Evolutionary conservation across 1,140 invertebrate species (phyloP), one percentile per base, ranked within the genome.

Genomic region (Rhizoglyphus robini): DNA sequence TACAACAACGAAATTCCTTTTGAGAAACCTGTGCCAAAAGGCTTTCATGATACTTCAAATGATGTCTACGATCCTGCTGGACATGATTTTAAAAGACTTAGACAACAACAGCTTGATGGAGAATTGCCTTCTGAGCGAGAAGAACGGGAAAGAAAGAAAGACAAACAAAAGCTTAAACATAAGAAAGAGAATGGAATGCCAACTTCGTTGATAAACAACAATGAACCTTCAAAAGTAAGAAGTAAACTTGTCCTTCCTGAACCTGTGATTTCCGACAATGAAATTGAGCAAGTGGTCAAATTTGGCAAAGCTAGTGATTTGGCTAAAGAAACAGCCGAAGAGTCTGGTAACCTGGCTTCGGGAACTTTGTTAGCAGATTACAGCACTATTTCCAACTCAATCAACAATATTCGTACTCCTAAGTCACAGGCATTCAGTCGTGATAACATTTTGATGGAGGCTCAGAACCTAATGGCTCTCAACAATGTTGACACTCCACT

Each of bases 1-100:
- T 99, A 99, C 75, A 99, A 98, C 78, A 83, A 86, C 0, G 96
- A 99, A 78, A 90, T 99, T 71, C 93, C 95, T 0, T 98, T 98
- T 80, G 91, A 97, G 73, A 97, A 97, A 76, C 82, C 83, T 61
- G 92, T 94, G 5, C 86, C 90, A 0, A 67, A 83, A 23, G 94
- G 94, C 5, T 96, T 97, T 75, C 93, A 95, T 75, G 92, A 97
- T 73, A 96, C 92, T 0, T 84, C 88, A 0, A 85, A 86, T 61
- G 94, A 98, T 75, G 77, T 82, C 2, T 85, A 91, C 59, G 89
- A 94, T 75, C 90, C 90, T 11, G 81, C 87, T 73, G 86, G 87
- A 3, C 86, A 88, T 0, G 88, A 97, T 76, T 96, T 96, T 73
- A 86, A 86, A 27, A 81, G 85, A 69, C 81, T 97, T 68, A 74